A percentile compares a stretch with the other conserved stretches of the same genome.
Conservation (phyloP, 2,113 vertebrate species). For the Urocitellus parryii region DNA sequence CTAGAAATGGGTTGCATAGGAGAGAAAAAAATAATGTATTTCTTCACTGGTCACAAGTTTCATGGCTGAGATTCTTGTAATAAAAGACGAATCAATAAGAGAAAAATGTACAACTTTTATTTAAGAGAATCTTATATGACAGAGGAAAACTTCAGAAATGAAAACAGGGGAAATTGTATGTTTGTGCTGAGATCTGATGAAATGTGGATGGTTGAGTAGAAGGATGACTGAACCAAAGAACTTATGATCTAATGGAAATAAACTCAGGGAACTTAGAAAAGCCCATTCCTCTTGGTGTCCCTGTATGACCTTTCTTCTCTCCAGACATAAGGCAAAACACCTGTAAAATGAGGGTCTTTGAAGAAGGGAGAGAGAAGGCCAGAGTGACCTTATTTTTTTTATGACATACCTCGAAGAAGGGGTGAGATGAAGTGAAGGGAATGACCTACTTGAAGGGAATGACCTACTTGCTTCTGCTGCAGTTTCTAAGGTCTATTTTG, state of each 20-base stretch:
- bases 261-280: not conserved
- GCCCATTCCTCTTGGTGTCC: not conserved
- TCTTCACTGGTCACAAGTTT: not conserved
- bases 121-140: not conserved
- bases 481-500: not conserved
- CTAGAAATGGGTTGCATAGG: not conserved
- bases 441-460: not conserved
- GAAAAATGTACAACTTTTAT: not conserved
- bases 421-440: not conserved
- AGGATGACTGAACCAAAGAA: not conserved
- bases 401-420: not conserved
- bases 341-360: not conserved
- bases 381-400: not conserved
- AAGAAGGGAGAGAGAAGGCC: not conserved
- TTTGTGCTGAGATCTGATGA: not conserved
- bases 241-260: too few species aligned
- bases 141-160: not conserved
- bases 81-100: not conserved
- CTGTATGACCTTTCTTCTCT: not conserved
- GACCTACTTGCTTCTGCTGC: not conserved
- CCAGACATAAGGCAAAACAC: not conserved
- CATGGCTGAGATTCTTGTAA: not conserved
- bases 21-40: not conserved
- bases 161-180: not conserved
- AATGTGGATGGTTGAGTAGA: not conserved